Evolutionary conservation across 2,113 vertebrate species (phyloP), one percentile per base, ranked within the genome.

Genomic region (Etheostoma spectabile): DNA sequence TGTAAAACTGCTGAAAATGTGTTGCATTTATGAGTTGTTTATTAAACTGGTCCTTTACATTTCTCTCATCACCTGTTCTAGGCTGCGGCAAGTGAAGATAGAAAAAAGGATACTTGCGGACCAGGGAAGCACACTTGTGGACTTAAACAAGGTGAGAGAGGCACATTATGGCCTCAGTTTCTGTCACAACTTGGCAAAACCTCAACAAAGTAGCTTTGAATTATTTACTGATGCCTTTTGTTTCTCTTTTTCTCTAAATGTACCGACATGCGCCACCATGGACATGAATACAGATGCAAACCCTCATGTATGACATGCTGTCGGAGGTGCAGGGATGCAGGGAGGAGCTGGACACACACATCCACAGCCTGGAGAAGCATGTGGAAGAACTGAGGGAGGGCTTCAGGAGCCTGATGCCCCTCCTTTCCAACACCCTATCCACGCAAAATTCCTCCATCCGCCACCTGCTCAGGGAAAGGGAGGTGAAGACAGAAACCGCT

Each of bases 51-150:
- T 15, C 27, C 19, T 65, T 56, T 42, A 49, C 22, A 60, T 67
- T 42, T 42, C 19, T 48, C 8, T 48, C 2, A 6, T 24, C 18
- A 49, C 30, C 22, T 51, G 6, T 35, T n/a, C 13, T 77, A 99
- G 97, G 90, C 89, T 99, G 86, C 95, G 97, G 42, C 95, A 93
- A 8, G 96, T 98, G 74, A 98, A 98, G 92, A 96, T 98, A 91
- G 97, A 99, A 80, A 97, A 97, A 84, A 95, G 97, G 56, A 97
- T 96, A 59, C 94, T 98, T 77, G 96, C 94, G 0, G 97, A 98
- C 82, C 97, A 98, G 87, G 95, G 96, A 5, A 98, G 96, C 93
- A 94, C 96, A 0, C 91, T 98, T 0, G 95, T 96, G 7, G 97
- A 98, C 78, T 91, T 98, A 56, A 67, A 80, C 90, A 94, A 94